Base-by-base conservation (phyloP, 1,140 invertebrate genomes). In the Tribolium castaneum region DNA sequence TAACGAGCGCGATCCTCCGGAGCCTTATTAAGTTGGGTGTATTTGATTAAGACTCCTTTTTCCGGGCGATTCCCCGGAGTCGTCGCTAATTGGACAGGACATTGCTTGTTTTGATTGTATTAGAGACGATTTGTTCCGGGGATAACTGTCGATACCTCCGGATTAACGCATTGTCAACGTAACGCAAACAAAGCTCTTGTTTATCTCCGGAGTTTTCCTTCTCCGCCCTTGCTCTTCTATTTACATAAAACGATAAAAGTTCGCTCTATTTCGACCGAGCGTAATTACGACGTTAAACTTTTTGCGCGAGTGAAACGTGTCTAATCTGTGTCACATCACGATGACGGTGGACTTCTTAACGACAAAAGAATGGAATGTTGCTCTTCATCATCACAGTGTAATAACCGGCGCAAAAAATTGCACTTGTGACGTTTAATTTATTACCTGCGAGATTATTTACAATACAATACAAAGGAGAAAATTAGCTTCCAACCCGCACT, bases 291-390 rank as follows among this genome's bases (percentile, higher is more conserved):
- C 12, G 59, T n/a, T 59, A 66, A 66, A 30, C 34, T 66, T 66
- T 66, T 66, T 30, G 6, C 30, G 12, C 10, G 59, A 72, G 50
- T 25, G 12, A 50, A 78, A 78, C 77, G 77, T 78, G 77, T 70
- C 54, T 78, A 78, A 78, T 78, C 77, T 78, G n/a, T 70, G 54
- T 70, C 52, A 78, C 77, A 78, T 75, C 70, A 34, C 9, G 22
- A 66, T 74, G 77, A 75, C 70, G 72, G 9, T 3, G 72, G n/a
- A 14, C 45, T 66, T 35, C 59, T 66, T 66, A 66, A 66, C 59
- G 59, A 66, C 59, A 66, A 66, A 66, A 66, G 59, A 66, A 66
- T 66, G 25, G n/a, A 35, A 59, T 25, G 59, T 35, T 66, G 59
- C 59, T 66, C 6, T 66, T 66, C 25, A 66, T 66, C 30, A 35